phyloP scores from a whole-genome alignment of 2,113 vertebrate species.

The Corythaixoides concolor region DNA sequence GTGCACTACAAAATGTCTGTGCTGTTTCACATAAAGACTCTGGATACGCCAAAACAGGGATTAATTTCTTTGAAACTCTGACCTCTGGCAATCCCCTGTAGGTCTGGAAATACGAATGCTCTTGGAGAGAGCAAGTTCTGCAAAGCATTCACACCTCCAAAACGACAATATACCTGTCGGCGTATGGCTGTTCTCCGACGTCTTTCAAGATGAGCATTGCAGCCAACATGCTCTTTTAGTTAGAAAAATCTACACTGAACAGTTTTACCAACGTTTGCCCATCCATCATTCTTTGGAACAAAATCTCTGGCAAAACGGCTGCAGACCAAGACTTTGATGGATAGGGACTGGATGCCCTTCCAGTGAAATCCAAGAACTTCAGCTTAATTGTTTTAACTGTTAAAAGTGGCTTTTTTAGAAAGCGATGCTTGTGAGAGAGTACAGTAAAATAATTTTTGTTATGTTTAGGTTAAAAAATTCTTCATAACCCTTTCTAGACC shows the following conservation, averaged over 20 bases:
- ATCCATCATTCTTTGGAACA: neutral
- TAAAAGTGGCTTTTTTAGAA: neutral
- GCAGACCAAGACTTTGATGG: neutral
- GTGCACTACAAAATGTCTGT: neutral
- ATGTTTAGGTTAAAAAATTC: neutral
- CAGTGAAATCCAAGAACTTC: constrained; percentile 28
- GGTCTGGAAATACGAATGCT: neutral
- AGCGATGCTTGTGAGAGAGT: neutral
- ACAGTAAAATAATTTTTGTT: neutral
- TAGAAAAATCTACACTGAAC: neutral
- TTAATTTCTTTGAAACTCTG: neutral
- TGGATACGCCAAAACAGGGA: neutral
- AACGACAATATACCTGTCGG: neutral
- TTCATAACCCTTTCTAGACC: neutral
- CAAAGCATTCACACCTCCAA: neutral
- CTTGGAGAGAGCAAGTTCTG: neutral
- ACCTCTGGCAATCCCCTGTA: neutral
- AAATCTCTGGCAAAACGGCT: constrained; percentile 8
- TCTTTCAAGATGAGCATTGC: neutral
- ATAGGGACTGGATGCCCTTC: constrained; percentile 17
- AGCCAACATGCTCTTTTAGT: neutral
- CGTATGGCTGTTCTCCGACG: fast-evolving
- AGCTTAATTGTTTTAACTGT: neutral
- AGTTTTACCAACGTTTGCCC: neutral
- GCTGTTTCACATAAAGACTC: neutral